A percentile compares a stretch with the other conserved stretches of the same genome.
These are phyloP conservation scores for Drosophila chauvacae DNA, from an alignment of 1,140 invertebrate species.

Conservation along the genomic window DNA sequence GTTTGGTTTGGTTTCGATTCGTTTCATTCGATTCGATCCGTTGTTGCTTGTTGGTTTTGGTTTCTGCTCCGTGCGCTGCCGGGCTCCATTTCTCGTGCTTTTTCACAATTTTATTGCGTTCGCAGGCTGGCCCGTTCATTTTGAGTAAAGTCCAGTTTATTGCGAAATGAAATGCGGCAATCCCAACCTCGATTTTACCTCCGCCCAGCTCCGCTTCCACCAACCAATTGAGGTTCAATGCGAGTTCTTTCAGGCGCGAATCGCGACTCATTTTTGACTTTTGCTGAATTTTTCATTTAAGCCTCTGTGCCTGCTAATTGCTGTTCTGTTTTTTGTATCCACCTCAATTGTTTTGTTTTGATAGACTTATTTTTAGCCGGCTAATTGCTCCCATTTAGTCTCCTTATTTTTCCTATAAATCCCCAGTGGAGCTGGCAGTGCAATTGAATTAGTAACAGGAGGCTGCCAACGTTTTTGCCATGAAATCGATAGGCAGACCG, in stretches of 20 bases:
- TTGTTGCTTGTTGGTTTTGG: slow-evolving; percentile 52
- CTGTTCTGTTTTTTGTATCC: background rate
- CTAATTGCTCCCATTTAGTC: slow-evolving; percentile 31
- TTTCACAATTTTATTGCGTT: slow-evolving; percentile 61
- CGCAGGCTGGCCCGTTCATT: slow-evolving; percentile 34
- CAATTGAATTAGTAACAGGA: slow-evolving; percentile 52
- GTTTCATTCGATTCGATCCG: slow-evolving; percentile 42
- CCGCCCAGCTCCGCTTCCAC: background rate
- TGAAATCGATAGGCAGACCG: slow-evolving; percentile 44
- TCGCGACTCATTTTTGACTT: slow-evolving; percentile 9
- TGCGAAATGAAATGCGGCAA: slow-evolving; percentile 61
- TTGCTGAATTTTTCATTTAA: slow-evolving; percentile 5
- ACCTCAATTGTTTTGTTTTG: slow-evolving; percentile 31
- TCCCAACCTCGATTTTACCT: slow-evolving; percentile 4
- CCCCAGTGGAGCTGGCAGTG: slow-evolving; percentile 15
- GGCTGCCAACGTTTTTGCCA: slow-evolving; percentile 26
- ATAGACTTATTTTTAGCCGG: slow-evolving; percentile 31
- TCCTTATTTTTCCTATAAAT: slow-evolving; percentile 21
- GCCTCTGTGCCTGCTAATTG: slow-evolving; percentile 22
- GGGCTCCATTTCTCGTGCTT: slow-evolving; percentile 15
- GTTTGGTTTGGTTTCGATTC: slow-evolving; percentile 29
- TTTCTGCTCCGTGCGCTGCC: slow-evolving; percentile 15
- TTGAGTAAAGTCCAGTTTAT: slow-evolving; percentile 64
- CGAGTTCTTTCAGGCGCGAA: slow-evolving; percentile 6
- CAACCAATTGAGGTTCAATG: slow-evolving; percentile 13